Conservation (phyloP, 2,113 vertebrate genomes). For the Vombatus ursinus region DNA sequence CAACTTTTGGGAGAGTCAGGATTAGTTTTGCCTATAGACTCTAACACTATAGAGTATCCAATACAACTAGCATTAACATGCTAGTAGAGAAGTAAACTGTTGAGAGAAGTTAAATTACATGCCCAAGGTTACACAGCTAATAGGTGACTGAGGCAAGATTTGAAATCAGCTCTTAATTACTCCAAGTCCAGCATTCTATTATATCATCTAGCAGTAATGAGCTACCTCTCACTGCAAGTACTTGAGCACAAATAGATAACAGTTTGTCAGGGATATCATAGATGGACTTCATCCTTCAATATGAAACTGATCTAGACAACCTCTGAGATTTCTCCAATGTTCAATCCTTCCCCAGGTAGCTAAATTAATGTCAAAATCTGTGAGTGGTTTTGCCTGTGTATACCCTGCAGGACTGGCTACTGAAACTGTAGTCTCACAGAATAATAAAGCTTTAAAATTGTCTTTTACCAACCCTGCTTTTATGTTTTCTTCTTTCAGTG, state of each 20-base stretch:
- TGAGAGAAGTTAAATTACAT: not conserved
- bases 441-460: constrained; percentile 12
- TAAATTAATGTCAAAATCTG: constrained; percentile 26
- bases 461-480: not conserved
- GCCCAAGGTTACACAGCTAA: no score
- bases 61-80: not conserved
- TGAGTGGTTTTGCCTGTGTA: not conserved
- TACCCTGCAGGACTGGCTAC: not conserved
- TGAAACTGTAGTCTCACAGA: not conserved
- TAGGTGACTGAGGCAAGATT: no score
- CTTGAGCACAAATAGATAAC: no score
- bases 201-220: no score
- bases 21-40: not conserved
- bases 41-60: not conserved
- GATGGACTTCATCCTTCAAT: no score
- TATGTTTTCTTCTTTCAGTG: not conserved
- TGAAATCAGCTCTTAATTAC: no score
- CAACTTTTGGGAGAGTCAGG: not conserved
- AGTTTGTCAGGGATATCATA: no score
- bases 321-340: not conserved
- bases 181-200: no score
- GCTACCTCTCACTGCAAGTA: no score
- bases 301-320: no score
- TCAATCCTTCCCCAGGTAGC: not conserved
- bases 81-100: not conserved